Evolutionary conservation across 2,797 vertebrate genomes (phyloP), one percentile per base, ranked within the genome.

Genomic region (Parotocinclus haroldoi): DNA sequence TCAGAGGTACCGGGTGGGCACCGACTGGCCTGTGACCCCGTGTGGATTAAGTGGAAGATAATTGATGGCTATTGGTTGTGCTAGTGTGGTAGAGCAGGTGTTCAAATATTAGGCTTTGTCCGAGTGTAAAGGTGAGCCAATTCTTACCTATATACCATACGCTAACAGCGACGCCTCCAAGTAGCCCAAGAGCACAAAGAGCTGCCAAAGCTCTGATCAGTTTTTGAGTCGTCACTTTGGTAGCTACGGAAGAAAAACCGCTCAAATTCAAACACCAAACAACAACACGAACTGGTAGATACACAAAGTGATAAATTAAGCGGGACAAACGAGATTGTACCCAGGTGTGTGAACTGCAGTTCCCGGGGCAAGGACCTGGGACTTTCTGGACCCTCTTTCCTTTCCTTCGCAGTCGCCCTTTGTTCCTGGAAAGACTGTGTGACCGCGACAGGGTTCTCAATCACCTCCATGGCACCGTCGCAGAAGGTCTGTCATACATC

Each of bases 91-190:
- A n/a, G n/a, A n/a, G n/a, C n/a, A n/a, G n/a, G n/a, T n/a, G 27
- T 27, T 27, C 27, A 2, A 5, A 27, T 27, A 27, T 27, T 27
- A 27, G 27, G 27, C 27, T 27, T 27, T 5, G 27, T 27, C 27
- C 27, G 10, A n/a, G 13, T n/a, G 18, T 10, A 17, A 49, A 7
- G 11, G n/a, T 58, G 18, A 27, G 58, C 27, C 58, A 54, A 73
- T 69, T 81, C 85, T 90, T 81, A 91, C 92, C 92, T 80, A 92
- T 82, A 76, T 91, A 87, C 89, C 90, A 92, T 73, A 92, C 83
- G 72, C 91, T 89, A 66, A 89, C 85, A 63, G 85, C 87, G 55
- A 89, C 78, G 57, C 90, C 89, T 80, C 89, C 89, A 71, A 93
- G 83, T 68, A 92, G 83, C 68, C 88, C 90, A 3, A 91, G 72